phyloP scores from a whole-genome alignment of 2,797 vertebrate species.

The Zonotrichia albicollis region DNA sequence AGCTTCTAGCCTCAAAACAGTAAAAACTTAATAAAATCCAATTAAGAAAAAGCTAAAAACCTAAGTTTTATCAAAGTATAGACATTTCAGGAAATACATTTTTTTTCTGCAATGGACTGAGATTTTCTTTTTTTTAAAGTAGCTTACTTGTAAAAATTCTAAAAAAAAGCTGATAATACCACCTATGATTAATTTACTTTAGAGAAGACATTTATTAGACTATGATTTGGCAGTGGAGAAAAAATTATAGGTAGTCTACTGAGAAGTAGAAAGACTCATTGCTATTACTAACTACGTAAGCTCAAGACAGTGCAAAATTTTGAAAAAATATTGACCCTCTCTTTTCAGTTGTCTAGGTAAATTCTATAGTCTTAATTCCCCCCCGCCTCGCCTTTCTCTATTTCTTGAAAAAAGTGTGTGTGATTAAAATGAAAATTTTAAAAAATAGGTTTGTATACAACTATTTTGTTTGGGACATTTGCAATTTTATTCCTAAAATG shows the following conservation, averaged over 20 bases:
- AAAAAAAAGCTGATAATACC: neutral
- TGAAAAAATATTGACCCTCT: neutral
- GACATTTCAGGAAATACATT: neutral
- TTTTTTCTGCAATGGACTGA: neutral
- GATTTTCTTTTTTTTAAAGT: neutral
- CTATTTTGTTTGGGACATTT: neutral
- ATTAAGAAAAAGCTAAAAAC: fast-evolving
- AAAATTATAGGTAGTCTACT: neutral
- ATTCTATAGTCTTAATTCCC: neutral
- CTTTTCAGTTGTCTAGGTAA: neutral
- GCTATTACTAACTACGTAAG: neutral
- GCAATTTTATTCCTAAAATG: neutral
- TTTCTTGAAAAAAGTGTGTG: neutral
- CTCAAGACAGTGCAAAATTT: neutral
- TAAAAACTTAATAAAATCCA: neutral
- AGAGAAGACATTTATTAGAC: neutral
- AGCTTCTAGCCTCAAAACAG: neutral
- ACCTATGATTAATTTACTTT: neutral
- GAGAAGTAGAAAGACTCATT: neutral
- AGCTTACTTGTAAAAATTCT: neutral
- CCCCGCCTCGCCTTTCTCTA: neutral
- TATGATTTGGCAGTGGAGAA: neutral
- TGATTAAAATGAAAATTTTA: neutral
- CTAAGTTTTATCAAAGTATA: neutral
- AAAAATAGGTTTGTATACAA: neutral